Base-by-base conservation (phyloP, 1,140 invertebrate genomes). In the Tachypleus tridentatus region DNA sequence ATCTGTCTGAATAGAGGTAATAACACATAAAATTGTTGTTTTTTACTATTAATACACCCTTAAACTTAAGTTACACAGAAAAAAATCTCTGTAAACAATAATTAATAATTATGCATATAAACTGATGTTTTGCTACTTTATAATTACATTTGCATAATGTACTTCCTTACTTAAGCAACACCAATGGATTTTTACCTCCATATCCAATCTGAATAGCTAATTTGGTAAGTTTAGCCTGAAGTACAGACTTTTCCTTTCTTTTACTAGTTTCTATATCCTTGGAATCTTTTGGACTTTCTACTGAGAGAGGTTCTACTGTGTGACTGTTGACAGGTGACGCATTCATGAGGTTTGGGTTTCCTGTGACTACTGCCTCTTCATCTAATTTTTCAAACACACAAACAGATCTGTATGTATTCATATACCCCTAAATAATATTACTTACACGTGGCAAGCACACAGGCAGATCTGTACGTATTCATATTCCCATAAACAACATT, bases 121-220 rank as follows among this genome's bases (percentile, higher is more conserved):
- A 63, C 47, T 50, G 29, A 47, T 29, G 11, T n/a, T 7, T 64
- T 49, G 5, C 48, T 50, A n/a, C 10, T 49, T 47, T n/a, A 47
- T 48, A 48, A 3, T 63, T 29, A 54, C 4, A 59, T n/a, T 11
- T 5, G 11, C 29, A 6, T 7, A 62, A 8, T 48, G 53, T 58
- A n/a, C 11, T 8, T 47, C n/a, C 54, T 8, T 8, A 9, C 54
- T 9, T 10, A n/a, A 52, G 5, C 29, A 60, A 64, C 29, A 29
- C 29, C 29, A 29, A 29, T 29, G 2, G 29, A 29, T 58, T 64
- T 71, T 71, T 74, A 84, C 85, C 96, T 67, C 92, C 95, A 82
- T 99, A 99, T 74, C 97, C 97, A 79, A 99, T 99, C 82, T 99
- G 89, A 76, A 98, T 98, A 64, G 97, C 96, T 63, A 99, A 81